Evolutionary conservation across 2,113 vertebrate species (phyloP), one percentile per base, ranked within the genome.

Genomic region (Ginglymostoma cirratum): DNA sequence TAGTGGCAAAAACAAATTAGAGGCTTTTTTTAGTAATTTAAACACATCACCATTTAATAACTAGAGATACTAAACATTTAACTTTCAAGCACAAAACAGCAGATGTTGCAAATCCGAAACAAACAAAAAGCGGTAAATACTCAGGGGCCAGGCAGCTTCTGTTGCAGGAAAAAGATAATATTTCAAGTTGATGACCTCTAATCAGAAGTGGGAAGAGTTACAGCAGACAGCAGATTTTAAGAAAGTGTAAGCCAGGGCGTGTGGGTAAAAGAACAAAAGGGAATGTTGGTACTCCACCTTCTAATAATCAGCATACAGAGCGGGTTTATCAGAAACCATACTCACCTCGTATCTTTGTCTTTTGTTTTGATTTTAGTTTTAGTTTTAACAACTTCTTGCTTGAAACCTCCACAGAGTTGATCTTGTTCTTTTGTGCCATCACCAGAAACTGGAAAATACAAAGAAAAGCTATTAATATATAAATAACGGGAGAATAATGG

Each of bases 391-490:
- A 95, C 42, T 76, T 95, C 69, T 95, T 95, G 66, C 94, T 70
- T 34, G 94, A 95, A 72, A 95, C 67, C 67, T 76, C 94, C 42
- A 95, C 66, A 52, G 94, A 72, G 45, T 45, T 15, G 42, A 72
- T 72, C 67, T 95, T 95, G 94, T 52, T 72, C 69, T 95, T 95
- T 70, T 95, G 94, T 34, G 94, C 94, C 94, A 95, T 95, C 23
- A 52, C 67, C 52, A 72, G 66, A 72, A 45, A 72, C 94, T 95
- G 42, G 10, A 95, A 95, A 95, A 24, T 45, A 52, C 27, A 17
- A 61, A 61, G 55, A 61, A 61, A 61, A 61, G 12, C 10, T 61
- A 12, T 61, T 10, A 10, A 61, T 61, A 61, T 61, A 61, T 61
- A 61, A 61, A 61, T 61, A 10, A 61, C 12, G 7, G 55, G 55